Evolutionary conservation across 2,888 invertebrate species (phyloP).

Genomic region (Microplitis manilae): DNA sequence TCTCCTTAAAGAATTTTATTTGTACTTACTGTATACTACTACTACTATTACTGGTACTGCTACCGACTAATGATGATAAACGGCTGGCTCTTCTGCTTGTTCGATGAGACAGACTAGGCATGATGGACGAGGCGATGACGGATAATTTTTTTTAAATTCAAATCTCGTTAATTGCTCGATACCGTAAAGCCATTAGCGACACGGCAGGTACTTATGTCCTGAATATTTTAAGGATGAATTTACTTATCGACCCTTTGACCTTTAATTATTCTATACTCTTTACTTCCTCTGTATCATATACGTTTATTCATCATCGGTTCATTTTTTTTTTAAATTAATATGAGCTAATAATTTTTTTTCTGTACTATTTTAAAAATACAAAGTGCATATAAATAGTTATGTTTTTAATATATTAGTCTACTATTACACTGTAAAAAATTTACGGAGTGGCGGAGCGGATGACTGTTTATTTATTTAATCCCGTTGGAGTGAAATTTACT

Average conservation of each 20-base stretch:
- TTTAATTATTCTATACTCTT: slow-evolving; percentile 27
- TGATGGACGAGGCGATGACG: slow-evolving; percentile 33
- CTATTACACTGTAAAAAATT: too few relatives aligned
- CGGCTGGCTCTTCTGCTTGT: slow-evolving; percentile 11
- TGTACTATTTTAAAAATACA: too few relatives aligned
- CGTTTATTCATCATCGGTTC: not conserved
- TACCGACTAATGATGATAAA: slow-evolving; percentile 36
- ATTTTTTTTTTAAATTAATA: not conserved
- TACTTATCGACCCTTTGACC: slow-evolving; percentile 29
- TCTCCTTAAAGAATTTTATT: slow-evolving; percentile 18
- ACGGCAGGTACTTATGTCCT: slow-evolving; percentile 41
- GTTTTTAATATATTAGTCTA: too few relatives aligned
- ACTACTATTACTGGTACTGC: not conserved
- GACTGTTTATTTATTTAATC: too few relatives aligned
- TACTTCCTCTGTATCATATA: not conserved
- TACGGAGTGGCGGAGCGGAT: too few relatives aligned
- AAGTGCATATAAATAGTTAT: too few relatives aligned
- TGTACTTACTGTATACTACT: slow-evolving; percentile 5
- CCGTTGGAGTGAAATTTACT: too few relatives aligned
- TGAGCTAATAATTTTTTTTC: not conserved
- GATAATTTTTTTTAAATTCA: slow-evolving; percentile 31
- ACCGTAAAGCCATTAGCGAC: slow-evolving; percentile 36
- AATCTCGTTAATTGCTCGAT: slow-evolving; percentile 41
- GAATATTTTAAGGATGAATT: slow-evolving; percentile 40
- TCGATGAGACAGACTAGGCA: slow-evolving; percentile 15